Evolutionary conservation across 2,113 vertebrate genomes (phyloP).

Genomic region (Marmota flaviventris): DNA sequence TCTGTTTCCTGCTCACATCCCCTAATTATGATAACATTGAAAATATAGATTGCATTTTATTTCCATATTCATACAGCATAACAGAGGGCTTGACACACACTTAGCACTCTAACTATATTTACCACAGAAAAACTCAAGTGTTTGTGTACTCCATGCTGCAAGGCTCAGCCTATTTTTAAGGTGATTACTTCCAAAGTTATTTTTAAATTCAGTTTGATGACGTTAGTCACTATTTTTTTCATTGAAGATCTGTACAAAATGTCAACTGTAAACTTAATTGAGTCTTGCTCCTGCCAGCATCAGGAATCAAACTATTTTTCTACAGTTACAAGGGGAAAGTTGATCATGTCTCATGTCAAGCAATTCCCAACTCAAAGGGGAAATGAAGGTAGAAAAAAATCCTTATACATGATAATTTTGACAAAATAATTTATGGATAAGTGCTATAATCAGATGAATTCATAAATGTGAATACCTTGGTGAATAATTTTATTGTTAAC

Average conservation of each 20-base stretch:
- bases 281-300: not conserved
- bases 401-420: not conserved
- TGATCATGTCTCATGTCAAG: not conserved
- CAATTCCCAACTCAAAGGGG: not conserved
- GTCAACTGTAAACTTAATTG: not conserved
- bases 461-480: not conserved
- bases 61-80: too few relatives aligned
- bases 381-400: not conserved
- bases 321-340: not conserved
- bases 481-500: not conserved
- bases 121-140: not conserved
- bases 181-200: not conserved
- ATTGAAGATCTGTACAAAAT: not conserved
- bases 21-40: not conserved
- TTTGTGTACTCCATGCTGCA: not conserved
- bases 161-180: not conserved
- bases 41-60: not conserved
- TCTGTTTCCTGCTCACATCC: not conserved
- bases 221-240: not conserved
- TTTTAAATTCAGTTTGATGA: not conserved
- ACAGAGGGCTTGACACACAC: too few relatives aligned
- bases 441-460: not conserved
- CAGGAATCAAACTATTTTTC: not conserved
- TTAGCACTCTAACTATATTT: too few relatives aligned
- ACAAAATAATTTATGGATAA: not conserved